Evolutionary conservation across 1,140 invertebrate species (phyloP), one percentile per base, ranked within the genome.

Genomic region (Tetranychus urticae): DNA sequence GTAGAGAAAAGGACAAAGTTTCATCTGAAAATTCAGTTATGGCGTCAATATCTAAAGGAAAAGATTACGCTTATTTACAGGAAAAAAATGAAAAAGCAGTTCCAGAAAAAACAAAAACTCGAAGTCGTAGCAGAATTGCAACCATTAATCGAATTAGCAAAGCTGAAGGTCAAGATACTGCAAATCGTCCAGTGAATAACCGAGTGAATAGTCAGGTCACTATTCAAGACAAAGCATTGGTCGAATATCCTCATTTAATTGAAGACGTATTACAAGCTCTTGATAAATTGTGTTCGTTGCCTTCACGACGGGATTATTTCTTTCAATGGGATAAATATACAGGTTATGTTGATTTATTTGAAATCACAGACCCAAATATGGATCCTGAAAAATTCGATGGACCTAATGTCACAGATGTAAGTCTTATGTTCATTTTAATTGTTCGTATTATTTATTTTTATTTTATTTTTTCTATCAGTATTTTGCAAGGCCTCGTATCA

Each of bases 331-430:
- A 79, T 67, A 83, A 83, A 63, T 79, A 76, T 62, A 86, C 90
- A 77, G 86, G 87, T 45, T 77, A 86, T 64, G 81, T 78, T 72
- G 86, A 90, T 73, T 73, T 91, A 59, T 91, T 88, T 74, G 35
- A 63, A 33, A 52, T 52, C 5, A n/a, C 12, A n/a, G 50, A 52
- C 23, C 23, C 23, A 23, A 23, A n/a, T n/a, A n/a, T n/a, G n/a
- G n/a, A n/a, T n/a, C n/a, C n/a, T n/a, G n/a, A n/a, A n/a, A n/a
- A 23, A 23, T 23, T 23, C 23, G 23, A 23, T 23, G 23, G 23
- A 23, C 23, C 23, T 23, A 23, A 23, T 23, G 23, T 23, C 23
- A 23, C 23, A 23, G 23, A 23, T 23, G 23, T 23, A 23, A 0
- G 23, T 23, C 23, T 23, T 23, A 23, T 23, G 23, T 23, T 23